Percentiles rank a stretch among this genome's conserved stretches.
These are phyloP conservation scores for Priocnemis perturbator DNA, from an alignment of 2,888 invertebrate species.

Conservation along the genomic window DNA sequence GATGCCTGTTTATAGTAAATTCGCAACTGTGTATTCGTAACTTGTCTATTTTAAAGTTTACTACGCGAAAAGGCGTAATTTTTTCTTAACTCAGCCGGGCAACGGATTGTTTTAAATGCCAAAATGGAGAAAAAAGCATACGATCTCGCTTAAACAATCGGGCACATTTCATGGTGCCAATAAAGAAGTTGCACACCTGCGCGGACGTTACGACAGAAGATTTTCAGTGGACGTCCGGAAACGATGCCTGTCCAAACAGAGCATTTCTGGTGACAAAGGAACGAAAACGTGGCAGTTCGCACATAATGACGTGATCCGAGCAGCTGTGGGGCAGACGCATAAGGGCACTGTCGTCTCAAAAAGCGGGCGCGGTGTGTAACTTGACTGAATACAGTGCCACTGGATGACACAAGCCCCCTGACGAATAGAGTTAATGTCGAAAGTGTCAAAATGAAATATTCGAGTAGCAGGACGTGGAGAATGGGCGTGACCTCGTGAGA, in stretches of 20 bases:
- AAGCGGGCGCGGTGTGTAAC: conserved; percentile 3
- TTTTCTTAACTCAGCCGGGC: too few relatives aligned
- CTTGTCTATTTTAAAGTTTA: too few relatives aligned
- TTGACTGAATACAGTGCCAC: too few relatives aligned
- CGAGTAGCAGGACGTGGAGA: conserved; percentile 54
- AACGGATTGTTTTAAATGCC: too few relatives aligned
- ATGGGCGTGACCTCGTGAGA: conserved; percentile 60
- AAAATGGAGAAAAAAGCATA: too few relatives aligned
- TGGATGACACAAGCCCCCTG: conserved; percentile 14
- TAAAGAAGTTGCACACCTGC: conserved; percentile 1
- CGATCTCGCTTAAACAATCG: too few relatives aligned
- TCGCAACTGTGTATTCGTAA: too few relatives aligned
- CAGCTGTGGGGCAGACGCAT: conserved; percentile 42
- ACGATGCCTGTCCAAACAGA: conserved; percentile 53
- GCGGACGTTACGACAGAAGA: neutral
- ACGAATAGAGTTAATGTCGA: conserved; percentile 69
- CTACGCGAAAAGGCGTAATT: too few relatives aligned
- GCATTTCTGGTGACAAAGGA: conserved; percentile 41
- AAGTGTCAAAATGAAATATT: conserved; percentile 71
- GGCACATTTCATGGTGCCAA: too few relatives aligned
- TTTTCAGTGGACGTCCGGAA: neutral
- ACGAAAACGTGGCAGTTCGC: conserved; percentile 37
- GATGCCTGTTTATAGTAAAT: too few relatives aligned
- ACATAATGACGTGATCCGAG: conserved; percentile 48
- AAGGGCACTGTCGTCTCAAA: neutral